Evolutionary conservation across 2,888 invertebrate genomes (phyloP).

Genomic region (Tetropium fuscum): DNA sequence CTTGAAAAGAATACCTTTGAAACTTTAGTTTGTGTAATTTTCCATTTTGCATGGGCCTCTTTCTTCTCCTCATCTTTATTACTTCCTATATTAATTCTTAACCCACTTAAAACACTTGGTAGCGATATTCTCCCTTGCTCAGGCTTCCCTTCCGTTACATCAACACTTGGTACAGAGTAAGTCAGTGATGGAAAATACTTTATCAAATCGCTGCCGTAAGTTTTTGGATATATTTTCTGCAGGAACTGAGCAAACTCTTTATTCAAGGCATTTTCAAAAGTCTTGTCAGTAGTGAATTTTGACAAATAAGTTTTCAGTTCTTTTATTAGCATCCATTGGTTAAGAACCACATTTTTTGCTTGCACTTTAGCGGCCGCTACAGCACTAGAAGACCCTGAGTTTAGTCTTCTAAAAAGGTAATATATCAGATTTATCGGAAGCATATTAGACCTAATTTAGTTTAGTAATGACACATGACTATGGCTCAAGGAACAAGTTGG

Average conservation of each 20-base stretch:
- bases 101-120: slow-evolving; percentile 64
- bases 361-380: slow-evolving; percentile 58
- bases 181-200: slow-evolving; percentile 54
- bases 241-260: slow-evolving; percentile 68
- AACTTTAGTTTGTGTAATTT: slow-evolving; percentile 48
- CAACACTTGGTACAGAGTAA: slow-evolving; percentile 13
- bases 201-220: slow-evolving; percentile 58
- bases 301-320: slow-evolving; percentile 66
- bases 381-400: slow-evolving; percentile 48
- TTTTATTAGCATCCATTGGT: slow-evolving; percentile 66
- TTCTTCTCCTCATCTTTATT: slow-evolving; percentile 50
- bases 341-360: slow-evolving; percentile 57
- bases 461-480: neutral
- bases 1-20: too few relatives aligned
- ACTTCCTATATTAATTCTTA: slow-evolving; percentile 62
- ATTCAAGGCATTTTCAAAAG: slow-evolving; percentile 64
- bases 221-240: slow-evolving; percentile 66
- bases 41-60: slow-evolving; percentile 67
- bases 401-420: slow-evolving; percentile 49
- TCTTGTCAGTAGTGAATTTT: slow-evolving; percentile 65
- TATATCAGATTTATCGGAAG: slow-evolving; percentile 20
- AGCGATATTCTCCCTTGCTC: slow-evolving; percentile 42
- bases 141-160: slow-evolving; percentile 23
- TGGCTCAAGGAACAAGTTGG: neutral
- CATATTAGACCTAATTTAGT: too few relatives aligned